Conservation (phyloP, 2,113 vertebrate genomes). For the Tetraodon nigroviridis region DNA sequence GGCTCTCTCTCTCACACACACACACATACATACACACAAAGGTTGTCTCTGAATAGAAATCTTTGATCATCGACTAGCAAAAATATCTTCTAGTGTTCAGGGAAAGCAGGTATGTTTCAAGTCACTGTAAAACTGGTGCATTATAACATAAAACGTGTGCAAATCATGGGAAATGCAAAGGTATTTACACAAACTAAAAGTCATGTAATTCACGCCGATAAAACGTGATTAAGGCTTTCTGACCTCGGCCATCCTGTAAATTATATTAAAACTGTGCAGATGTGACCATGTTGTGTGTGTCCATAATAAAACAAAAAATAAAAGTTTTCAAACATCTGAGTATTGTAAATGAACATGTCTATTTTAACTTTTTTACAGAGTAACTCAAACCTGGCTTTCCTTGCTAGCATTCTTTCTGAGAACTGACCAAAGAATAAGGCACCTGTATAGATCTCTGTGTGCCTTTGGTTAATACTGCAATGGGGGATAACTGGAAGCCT, state of each 20-base stretch:
- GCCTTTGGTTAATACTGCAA: constrained; percentile 51
- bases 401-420: constrained; percentile 7
- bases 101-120: constrained; percentile 36
- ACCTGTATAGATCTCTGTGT: constrained; percentile 46
- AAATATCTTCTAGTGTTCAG: constrained; percentile 46
- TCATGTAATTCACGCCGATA: constrained; percentile 26
- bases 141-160: constrained; percentile 11
- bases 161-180: constrained; percentile 33
- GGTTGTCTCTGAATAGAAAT: constrained; percentile 45
- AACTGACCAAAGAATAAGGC: constrained; percentile 48
- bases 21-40: no score
- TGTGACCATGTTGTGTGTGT: constrained; percentile 7
- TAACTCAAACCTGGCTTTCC: constrained; percentile 41
- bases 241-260: constrained; percentile 25
- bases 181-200: constrained; percentile 47
- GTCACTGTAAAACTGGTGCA: constrained; percentile 27
- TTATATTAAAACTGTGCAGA: constrained; percentile 2
- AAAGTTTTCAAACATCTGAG: not conserved
- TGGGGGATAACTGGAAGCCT: constrained; percentile 7
- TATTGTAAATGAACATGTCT: not conserved
- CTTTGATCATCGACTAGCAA: constrained; percentile 31
- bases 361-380: not conserved
- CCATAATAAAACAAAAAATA: not conserved
- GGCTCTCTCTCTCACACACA: not conserved
- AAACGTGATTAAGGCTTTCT: constrained; percentile 55